Evolutionary conservation across 2,113 vertebrate genomes (phyloP).

Genomic region (Ptilonorhynchus violaceus): DNA sequence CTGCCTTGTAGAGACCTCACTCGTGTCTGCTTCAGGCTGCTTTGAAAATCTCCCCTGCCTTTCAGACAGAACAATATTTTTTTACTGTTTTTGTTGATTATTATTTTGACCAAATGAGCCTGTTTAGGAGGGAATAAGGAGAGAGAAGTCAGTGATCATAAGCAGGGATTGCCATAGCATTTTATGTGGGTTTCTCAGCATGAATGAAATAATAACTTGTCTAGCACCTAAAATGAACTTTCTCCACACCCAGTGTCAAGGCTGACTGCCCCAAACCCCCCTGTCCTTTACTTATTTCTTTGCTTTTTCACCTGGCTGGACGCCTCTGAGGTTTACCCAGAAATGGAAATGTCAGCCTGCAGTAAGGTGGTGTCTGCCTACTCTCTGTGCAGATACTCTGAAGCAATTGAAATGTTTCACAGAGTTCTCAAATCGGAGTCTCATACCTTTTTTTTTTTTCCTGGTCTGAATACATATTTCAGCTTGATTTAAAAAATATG

Average conservation of each 20-base stretch:
- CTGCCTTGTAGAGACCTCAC: neutral
- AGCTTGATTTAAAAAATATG: neutral
- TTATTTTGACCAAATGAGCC: neutral
- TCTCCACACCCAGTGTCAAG: neutral
- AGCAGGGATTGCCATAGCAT: neutral
- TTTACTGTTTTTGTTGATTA: neutral
- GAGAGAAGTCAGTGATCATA: accelerated
- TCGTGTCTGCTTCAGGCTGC: neutral
- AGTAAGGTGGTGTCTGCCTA: neutral
- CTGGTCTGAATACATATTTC: neutral
- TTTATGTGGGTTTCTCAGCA: neutral
- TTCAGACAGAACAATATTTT: neutral
- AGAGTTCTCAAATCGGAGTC: neutral
- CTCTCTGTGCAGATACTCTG: neutral
- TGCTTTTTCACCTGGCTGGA: neutral
- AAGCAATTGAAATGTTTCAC: neutral
- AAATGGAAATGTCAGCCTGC: neutral
- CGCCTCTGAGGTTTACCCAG: neutral
- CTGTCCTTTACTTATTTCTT: neutral
- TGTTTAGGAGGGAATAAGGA: neutral
- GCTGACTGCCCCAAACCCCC: accelerated
- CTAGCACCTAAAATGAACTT: neutral
- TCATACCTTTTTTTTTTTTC: neutral
- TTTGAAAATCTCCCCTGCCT: neutral
- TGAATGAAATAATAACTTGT: neutral